Percentiles rank a stretch among this genome's conserved stretches.
These are phyloP conservation scores for Naja naja DNA, from an alignment of 2,113 vertebrate species.

Conservation along the genomic window DNA sequence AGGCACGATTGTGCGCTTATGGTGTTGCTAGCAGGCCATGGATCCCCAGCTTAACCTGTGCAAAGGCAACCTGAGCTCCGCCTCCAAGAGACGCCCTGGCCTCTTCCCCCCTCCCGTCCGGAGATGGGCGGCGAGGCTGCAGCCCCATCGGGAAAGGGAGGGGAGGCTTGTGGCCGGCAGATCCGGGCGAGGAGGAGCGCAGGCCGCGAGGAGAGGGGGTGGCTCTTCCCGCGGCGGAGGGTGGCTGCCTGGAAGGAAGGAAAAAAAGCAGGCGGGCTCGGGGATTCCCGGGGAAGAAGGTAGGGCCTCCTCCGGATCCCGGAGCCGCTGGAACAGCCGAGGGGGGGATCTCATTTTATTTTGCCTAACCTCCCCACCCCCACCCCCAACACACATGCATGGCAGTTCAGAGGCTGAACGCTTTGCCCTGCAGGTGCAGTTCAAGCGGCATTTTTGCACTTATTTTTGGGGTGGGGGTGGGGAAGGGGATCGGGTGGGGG, in stretches of 20 bases:
- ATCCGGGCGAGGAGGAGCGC: background rate
- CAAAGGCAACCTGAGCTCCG: background rate
- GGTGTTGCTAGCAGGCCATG: no score
- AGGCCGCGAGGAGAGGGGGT: no score
- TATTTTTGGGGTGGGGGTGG: background rate
- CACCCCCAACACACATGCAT: no score
- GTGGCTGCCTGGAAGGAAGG: background rate
- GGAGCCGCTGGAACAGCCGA: background rate
- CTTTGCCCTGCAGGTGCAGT: background rate
- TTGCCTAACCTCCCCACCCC: fast-evolving
- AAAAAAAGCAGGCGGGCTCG: background rate
- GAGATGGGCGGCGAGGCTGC: background rate
- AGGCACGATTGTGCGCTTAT: no score
- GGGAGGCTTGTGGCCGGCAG: no score
- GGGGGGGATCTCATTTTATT: background rate
- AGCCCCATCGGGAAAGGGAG: background rate
- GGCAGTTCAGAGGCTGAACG: background rate
- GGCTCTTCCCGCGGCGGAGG: background rate
- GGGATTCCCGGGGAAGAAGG: background rate
- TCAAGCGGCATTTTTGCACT: background rate
- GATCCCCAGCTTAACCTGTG: background rate
- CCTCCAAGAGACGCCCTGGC: background rate
- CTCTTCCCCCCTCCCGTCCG: background rate
- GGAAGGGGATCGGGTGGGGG: fast-evolving
- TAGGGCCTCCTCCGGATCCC: background rate